Percentiles rank a stretch among this genome's conserved stretches.
phyloP scores from a whole-genome alignment of 2,888 invertebrate species.

The Cheilosia vernalis region DNA sequence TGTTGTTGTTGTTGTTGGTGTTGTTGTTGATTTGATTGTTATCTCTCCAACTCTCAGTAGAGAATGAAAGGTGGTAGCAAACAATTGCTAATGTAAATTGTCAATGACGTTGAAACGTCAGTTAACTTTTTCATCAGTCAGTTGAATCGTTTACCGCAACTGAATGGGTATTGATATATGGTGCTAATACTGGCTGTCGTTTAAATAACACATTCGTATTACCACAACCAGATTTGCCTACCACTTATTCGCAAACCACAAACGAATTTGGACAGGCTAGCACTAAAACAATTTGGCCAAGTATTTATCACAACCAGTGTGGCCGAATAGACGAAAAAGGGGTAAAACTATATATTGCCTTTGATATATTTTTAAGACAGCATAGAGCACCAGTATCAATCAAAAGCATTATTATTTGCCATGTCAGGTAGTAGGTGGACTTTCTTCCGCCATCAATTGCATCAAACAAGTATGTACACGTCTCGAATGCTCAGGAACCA shows the following conservation, averaged over 20 bases:
- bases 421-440: too few relatives aligned
- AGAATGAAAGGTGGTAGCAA: slow-evolving; percentile 36
- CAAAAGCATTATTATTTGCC: too few relatives aligned
- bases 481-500: too few relatives aligned
- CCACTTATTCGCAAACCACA: slow-evolving; percentile 18
- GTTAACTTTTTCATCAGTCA: slow-evolving; percentile 2
- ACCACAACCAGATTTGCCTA: slow-evolving; percentile 58
- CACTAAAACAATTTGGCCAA: slow-evolving; percentile 37
- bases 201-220: slow-evolving; percentile 44
- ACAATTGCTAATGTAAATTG: slow-evolving; percentile 38
- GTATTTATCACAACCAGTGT: slow-evolving; percentile 43
- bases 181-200: slow-evolving; percentile 1
- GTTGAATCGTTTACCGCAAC: slow-evolving; percentile 12
- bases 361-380: too few relatives aligned
- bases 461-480: too few relatives aligned
- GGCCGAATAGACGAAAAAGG: background rate
- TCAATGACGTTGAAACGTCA: slow-evolving; percentile 17
- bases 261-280: slow-evolving; percentile 38
- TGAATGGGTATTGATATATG: slow-evolving; percentile 15
- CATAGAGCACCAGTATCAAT: too few relatives aligned
- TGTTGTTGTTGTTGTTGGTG: background rate
- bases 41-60: background rate
- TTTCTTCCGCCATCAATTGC: too few relatives aligned
- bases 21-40: slow-evolving; percentile 9
- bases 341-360: background rate